Percentiles rank a stretch among this genome's conserved stretches.
These are phyloP conservation scores for Petroica traversi DNA, from an alignment of 2,113 vertebrate species.

Conservation along the genomic window DNA sequence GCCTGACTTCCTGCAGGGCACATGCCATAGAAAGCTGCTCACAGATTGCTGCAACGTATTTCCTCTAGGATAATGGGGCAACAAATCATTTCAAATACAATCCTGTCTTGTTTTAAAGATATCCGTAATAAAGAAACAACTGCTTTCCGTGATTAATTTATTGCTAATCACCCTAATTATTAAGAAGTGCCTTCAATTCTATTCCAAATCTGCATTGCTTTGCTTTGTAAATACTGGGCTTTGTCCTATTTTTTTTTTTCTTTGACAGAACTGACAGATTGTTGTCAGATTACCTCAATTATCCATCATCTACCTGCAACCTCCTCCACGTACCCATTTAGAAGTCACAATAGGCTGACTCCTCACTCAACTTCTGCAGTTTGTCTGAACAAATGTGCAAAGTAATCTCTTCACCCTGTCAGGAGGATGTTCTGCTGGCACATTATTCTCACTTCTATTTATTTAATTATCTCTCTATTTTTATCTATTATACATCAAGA, in stretches of 20 bases:
- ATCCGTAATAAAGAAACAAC: background rate
- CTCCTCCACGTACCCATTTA: background rate
- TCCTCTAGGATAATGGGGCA: background rate
- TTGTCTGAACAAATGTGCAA: background rate
- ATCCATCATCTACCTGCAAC: background rate
- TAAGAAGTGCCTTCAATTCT: background rate
- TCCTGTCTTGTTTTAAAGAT: background rate
- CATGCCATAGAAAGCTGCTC: background rate
- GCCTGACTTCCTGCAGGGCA: conserved; percentile 42
- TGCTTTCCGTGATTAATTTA: background rate
- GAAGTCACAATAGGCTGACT: background rate
- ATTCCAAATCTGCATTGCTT: background rate
- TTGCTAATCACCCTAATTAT: background rate
- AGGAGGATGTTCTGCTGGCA: background rate
- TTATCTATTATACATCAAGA: background rate
- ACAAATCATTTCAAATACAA: background rate
- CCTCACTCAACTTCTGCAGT: background rate
- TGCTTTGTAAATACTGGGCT: background rate
- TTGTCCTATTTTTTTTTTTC: background rate
- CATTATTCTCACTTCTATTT: background rate
- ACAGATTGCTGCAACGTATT: background rate
- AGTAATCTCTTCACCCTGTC: background rate
- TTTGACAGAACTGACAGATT: background rate
- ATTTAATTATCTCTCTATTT: background rate
- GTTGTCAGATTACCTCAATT: background rate